A percentile compares a stretch with the other conserved stretches of the same genome.
These are phyloP conservation scores for Girardia tigrina DNA, from an alignment of 2,888 invertebrate species.

Conservation along the genomic window DNA sequence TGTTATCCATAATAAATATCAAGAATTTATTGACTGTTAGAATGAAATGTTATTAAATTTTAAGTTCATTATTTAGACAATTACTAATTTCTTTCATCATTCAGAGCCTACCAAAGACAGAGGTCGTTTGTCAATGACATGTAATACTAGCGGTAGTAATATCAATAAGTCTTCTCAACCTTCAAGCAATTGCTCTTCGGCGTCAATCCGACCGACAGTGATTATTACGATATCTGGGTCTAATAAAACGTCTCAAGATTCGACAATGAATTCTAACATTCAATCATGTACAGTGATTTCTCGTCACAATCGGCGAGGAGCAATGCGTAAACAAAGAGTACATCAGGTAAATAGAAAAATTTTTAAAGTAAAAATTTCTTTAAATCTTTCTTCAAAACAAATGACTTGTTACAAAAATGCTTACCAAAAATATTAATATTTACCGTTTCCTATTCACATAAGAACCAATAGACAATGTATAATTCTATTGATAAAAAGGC, in stretches of 20 bases:
- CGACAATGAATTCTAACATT: neutral
- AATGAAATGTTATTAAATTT: too few species aligned
- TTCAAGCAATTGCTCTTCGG: neutral
- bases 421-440: too few species aligned
- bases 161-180: slow-evolving; percentile 1
- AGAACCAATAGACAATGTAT: too few species aligned
- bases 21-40: too few species aligned
- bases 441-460: too few species aligned
- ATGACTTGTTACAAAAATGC: too few species aligned
- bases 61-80: too few species aligned
- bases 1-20: too few species aligned
- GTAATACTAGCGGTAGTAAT: neutral
- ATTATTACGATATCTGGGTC: neutral
- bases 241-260: neutral
- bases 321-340: slow-evolving; percentile 30
- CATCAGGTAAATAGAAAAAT: slow-evolving; percentile 34
- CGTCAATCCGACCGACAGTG: slow-evolving; percentile 5
- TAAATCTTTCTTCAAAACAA: too few species aligned
- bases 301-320: slow-evolving; percentile 28
- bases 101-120: slow-evolving; percentile 7
- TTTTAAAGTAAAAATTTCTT: too few species aligned
- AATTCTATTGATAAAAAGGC: too few species aligned
- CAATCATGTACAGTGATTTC: slow-evolving; percentile 26
- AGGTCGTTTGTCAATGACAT: neutral
- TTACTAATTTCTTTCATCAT: too few species aligned